phyloP scores from a whole-genome alignment of 1,140 invertebrate genomes.

The Acromyrmex charruanus region DNA sequence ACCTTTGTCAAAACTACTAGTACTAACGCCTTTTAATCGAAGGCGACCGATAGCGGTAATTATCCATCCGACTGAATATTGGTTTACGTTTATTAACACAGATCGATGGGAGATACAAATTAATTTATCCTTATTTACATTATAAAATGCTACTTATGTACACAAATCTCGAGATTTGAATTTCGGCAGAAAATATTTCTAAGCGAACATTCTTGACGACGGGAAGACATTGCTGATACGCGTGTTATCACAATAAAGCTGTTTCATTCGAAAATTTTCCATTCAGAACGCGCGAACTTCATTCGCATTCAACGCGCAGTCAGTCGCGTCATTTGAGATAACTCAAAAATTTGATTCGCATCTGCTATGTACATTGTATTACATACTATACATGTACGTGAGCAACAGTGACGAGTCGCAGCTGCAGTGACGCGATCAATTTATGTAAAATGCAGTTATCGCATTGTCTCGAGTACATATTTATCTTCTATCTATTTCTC shows the following conservation, averaged over 20 bases:
- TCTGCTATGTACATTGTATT: constrained; percentile 23
- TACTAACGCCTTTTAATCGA: neutral
- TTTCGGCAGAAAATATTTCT: neutral
- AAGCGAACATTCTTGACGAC: neutral
- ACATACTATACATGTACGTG: neutral
- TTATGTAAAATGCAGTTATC: constrained; percentile 26
- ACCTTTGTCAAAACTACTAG: neutral
- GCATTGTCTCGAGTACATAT: constrained; percentile 7
- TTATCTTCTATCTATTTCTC: neutral
- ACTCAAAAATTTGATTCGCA: constrained; percentile 28
- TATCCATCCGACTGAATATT: constrained; percentile 5
- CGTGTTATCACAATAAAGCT: constrained; percentile 6
- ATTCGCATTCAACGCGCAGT: constrained; percentile 5
- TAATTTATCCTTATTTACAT: constrained; percentile 25
- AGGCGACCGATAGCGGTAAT: neutral
- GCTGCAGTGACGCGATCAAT: neutral
- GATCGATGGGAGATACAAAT: constrained; percentile 23
- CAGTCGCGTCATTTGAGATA: neutral
- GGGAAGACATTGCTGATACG: neutral
- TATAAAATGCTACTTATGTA: constrained; percentile 15
- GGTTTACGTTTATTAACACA: constrained; percentile 40
- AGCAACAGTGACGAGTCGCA: constrained; percentile 18
- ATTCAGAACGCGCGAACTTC: neutral
- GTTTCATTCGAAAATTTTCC: neutral
- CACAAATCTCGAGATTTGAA: constrained; percentile 30